Evolutionary conservation across 30 jellyfish, hydroid and myxozoan species (phyloP), one percentile per base, ranked within the genome.

Genomic region (Nemopilema nomurai): DNA sequence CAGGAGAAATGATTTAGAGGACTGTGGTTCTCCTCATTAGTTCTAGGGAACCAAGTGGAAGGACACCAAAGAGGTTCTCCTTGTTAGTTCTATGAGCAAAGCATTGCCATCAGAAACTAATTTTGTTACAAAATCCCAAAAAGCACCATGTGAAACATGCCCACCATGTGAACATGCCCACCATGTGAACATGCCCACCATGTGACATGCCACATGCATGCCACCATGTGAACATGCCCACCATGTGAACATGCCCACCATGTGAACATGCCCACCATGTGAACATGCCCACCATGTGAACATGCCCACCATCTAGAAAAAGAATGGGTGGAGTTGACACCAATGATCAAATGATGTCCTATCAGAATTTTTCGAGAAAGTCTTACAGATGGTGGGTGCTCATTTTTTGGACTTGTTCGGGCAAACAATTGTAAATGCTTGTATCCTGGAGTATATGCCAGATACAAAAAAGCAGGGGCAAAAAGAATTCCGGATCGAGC

Each of bases 401-500:
- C 57, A 41, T 41, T 41, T 13, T 41, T 41, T 41, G n/a, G 57
- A 41, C 57, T 41, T 41, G 13, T 41, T 41, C 57, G 23, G 23
- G 49, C 80, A 23, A 69, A 23, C 80, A 69, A 28, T 18, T 69
- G 80, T 23, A 28, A 4, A 24, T 69, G 27, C 80, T 18, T 18
- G 31, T 4, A 18, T 23, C 31, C 25, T 23, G 31, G 31, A 29
- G 49, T 80, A 32, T 28, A 18, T 50, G 19, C 64, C 49, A 77
- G 70, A 74, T 74, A 22, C 49, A 74, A 74, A 50, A 28, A 20
- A 41, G 73, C 32, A 79, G 53, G 80, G 82, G 24, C 28, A 28
- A 25, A 19, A 67, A 24, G 51, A 69, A 51, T 69, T 69, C 51
- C 79, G 79, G 49, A 69, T 69, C 22, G 79, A 69, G 52, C 30